phyloP scores from a whole-genome alignment of 64 coral and sea anemone species.

The Stichodactyla mertensii region DNA sequence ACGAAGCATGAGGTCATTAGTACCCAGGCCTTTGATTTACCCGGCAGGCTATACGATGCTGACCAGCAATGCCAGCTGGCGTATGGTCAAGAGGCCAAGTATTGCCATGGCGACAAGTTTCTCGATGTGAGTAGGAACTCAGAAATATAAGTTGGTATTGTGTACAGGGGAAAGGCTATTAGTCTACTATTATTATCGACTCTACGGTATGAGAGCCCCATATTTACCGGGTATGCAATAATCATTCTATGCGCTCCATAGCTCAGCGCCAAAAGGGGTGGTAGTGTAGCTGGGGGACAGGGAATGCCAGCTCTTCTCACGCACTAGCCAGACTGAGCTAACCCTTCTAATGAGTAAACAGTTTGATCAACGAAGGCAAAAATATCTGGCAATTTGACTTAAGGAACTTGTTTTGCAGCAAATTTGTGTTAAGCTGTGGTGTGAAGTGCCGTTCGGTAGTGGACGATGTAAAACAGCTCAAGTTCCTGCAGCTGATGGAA shows the following conservation, averaged over 20 bases:
- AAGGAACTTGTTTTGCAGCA: slow-evolving; percentile 36
- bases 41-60: slow-evolving; percentile 70
- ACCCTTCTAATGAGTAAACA: too few relatives aligned
- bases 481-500: slow-evolving; percentile 76
- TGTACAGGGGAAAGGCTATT: too few relatives aligned
- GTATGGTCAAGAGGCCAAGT: slow-evolving; percentile 73
- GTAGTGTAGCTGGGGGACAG: too few relatives aligned
- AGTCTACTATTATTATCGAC: too few relatives aligned
- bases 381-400: too few relatives aligned
- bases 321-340: too few relatives aligned
- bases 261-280: too few relatives aligned
- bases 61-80: slow-evolving; percentile 84
- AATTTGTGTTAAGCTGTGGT: slow-evolving; percentile 88
- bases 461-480: slow-evolving; percentile 63
- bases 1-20: slow-evolving; percentile 72
- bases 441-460: slow-evolving; percentile 65
- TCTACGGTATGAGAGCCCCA: too few relatives aligned
- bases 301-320: too few relatives aligned
- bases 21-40: slow-evolving; percentile 48
- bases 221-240: too few relatives aligned
- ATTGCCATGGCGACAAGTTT: slow-evolving; percentile 74
- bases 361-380: too few relatives aligned
- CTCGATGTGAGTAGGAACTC: slow-evolving; percentile 50
- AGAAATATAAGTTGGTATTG: background rate
- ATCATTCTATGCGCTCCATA: too few relatives aligned